Evolutionary conservation across 2,113 vertebrate genomes (phyloP), one percentile per base, ranked within the genome.

Genomic region (Lethenteron reissneri): DNA sequence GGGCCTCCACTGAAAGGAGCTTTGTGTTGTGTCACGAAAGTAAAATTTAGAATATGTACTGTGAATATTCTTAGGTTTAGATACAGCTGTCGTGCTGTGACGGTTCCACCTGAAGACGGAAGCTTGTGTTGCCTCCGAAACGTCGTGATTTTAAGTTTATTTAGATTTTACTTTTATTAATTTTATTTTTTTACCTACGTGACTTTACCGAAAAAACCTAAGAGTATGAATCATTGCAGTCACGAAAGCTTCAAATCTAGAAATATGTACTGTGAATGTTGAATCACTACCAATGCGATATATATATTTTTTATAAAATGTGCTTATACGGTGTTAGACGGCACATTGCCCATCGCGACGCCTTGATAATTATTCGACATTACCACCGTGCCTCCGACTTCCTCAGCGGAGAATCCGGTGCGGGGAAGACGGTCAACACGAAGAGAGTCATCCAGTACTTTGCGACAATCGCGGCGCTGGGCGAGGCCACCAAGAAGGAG

Each of bases 361-460:
- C 10, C 60, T 41, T 41, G 41, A 64, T 1, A 64, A 15, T 64
- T 64, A 15, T 15, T 64, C 7, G 60, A 68, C 25, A 25, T 68
- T 17, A 2, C 10, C 9, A 15, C 60, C 25, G 64, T 25, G 25
- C 64, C 25, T 68, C 64, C 11, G n/a, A 25, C 25, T 10, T 25
- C 72, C 17, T 10, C 72, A 83, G 82, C 1, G 82, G 82, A 80
- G 82, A 84, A 83, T 84, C 82, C 1, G 83, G 83, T 72, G 83
- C 83, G n/a, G 83, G 83, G 74, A 84, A 85, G 78, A 84, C 82
- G 75, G 83, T 85, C 72, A 85, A 85, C 76, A 84, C 83, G 1
- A 85, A 85, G 70, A 81, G 83, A 78, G 83, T 84, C 78, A 85
- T 84, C 74, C 82, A 85, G 78, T 85, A 85, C 72, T 85, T 84